These are phyloP conservation scores for Microtus pennsylvanicus DNA, from an alignment of 2,113 vertebrate genomes.

Conservation along the genomic window DNA sequence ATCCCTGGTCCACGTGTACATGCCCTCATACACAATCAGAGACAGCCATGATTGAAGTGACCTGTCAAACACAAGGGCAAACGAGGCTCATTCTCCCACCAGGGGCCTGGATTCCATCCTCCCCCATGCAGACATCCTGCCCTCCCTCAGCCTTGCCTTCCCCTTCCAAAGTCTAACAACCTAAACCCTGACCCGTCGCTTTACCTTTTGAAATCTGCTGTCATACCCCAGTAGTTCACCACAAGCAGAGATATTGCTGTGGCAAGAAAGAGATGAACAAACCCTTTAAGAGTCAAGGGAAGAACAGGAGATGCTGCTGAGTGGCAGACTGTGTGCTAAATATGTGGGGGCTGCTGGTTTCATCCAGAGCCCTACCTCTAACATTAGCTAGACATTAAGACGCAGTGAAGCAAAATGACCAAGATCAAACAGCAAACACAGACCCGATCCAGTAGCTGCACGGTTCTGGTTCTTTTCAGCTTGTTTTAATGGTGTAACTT, in stretches of 20 bases:
- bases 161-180: neutral
- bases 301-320: too few relatives aligned
- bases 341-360: neutral
- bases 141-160: neutral
- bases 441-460: neutral
- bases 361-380: neutral
- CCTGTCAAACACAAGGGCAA: neutral
- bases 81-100: rapidly evolving
- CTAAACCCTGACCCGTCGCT: neutral
- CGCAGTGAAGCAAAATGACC: neutral
- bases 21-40: neutral
- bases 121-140: rapidly evolving
- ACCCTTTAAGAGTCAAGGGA: neutral
- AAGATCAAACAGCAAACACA: neutral
- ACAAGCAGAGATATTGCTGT: neutral
- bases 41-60: neutral
- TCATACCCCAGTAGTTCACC: neutral
- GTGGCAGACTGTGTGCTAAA: too few relatives aligned
- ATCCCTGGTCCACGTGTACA: neutral
- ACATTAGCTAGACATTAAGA: neutral
- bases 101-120: neutral
- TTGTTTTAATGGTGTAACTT: neutral
- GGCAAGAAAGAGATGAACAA: neutral
- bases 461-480: neutral
- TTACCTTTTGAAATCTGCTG: neutral